Percentiles rank a stretch among this genome's conserved stretches.
These are phyloP conservation scores for Pinna nobilis DNA, from an alignment of 1,140 invertebrate genomes.

Conservation along the genomic window DNA sequence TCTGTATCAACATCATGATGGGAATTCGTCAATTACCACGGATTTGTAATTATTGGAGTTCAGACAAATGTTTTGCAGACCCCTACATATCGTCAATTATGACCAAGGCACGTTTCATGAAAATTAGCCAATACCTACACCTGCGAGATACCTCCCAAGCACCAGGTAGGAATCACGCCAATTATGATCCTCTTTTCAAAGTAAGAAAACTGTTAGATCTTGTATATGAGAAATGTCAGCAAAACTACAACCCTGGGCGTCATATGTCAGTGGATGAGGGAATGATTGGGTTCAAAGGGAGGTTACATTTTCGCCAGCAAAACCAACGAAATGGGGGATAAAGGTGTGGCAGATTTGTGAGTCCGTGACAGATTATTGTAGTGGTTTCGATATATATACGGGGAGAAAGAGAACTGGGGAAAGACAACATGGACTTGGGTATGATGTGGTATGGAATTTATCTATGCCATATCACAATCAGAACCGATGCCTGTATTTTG, in stretches of 20 bases:
- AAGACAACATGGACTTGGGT: background rate
- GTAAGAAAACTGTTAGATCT: background rate
- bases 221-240: background rate
- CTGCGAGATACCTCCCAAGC: background rate
- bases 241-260: conserved; percentile 5
- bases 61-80: background rate
- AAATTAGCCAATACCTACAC: conserved; percentile 17
- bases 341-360: too few relatives aligned
- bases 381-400: conserved; percentile 16
- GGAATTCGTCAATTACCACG: background rate
- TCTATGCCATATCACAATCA: background rate
- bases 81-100: background rate
- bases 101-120: background rate
- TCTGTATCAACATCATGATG: background rate
- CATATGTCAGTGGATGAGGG: conserved; percentile 7
- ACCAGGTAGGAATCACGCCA: background rate
- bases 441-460: background rate
- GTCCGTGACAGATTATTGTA: background rate
- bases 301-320: conserved; percentile 9
- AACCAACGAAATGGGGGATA: too few relatives aligned
- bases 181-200: conserved; percentile 1
- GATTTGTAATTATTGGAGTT: background rate
- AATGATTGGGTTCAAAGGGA: too few relatives aligned
- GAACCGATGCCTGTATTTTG: background rate
- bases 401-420: background rate